Base-by-base conservation (phyloP, 2,888 invertebrate genomes). In the Emmelina monodactyla region DNA sequence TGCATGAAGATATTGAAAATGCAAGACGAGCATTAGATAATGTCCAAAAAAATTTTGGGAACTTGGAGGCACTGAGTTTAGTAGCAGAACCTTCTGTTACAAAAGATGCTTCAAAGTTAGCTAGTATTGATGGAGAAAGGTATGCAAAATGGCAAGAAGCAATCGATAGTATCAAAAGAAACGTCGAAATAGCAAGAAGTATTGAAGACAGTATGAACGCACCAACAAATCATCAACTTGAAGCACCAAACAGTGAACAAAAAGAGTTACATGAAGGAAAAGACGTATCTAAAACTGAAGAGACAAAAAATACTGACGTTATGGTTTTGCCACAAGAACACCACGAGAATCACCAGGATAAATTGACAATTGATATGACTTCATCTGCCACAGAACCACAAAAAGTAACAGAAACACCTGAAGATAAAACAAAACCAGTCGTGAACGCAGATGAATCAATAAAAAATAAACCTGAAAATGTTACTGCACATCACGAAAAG, bases 61-160 rank as follows among this genome's bases (percentile, higher is more conserved):
- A 59, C 32, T 44, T 68, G 16, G 64, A 72, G 37, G 46, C 61
- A 4, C 51, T 61, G 49, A 62, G 49, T 37, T 46, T 59, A 38
- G 61, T 54, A 14, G 43, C 51, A 15, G 49, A 48, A 7, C 40
- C 50, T 15, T 45, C 53, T 2, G 59, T 49, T 11, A 48, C 56
- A 14, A 49, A 58, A 35, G 38, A 47, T 29, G 44, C 49, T 5
- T 37, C 55, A 2, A 46, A 50, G 14, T 40, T 53, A 9, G 47
- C 49, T 12, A 55, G 58, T 41, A 49, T 58, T 1, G 64, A 67
- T 35, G 59, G 65, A 45, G n/a, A 63, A 46, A 58, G 58, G 46
- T 49, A 67, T 46, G 55, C 60, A 14, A 60, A 68, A 42, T 78
- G 76, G 76, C 70, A 72, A 45, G 58, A 66, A 44, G 63, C 65